Base-by-base conservation (phyloP, 2,888 invertebrate species). In the Tipula lateralis region DNA sequence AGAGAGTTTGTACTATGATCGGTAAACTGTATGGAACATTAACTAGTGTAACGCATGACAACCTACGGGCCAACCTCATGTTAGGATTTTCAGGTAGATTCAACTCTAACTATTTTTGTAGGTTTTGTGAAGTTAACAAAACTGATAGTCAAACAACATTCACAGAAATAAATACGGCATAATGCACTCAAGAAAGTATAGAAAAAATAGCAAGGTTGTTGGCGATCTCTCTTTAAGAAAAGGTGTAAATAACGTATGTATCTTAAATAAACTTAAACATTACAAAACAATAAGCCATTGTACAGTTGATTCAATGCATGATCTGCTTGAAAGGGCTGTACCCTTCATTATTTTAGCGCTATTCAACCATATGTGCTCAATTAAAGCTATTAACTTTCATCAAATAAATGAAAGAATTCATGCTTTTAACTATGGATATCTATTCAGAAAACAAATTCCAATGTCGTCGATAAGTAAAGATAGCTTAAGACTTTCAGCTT, bases 41-140 rank as follows among this genome's bases (percentile, higher is more conserved):
- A 84, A 84, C 83, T 19, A 84, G 85, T 34, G 44, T 86, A 29
- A 83, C 85, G 7, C 84, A 84, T 84, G 85, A 86, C 66, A 85
- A 86, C 85, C 84, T 86, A 19, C 85, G 84, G 19, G 85, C 81
- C 1, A 85, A 85, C 29, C 24, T 50, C 19, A 50, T 86, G 13
- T 66, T 83, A 29, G 85, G 85, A 12, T 85, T 85, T 36, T 34
- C 84, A 19, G 84, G 66, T 3, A n/a, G 84, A 19, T 85, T 85
- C n/a, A n/a, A n/a, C n/a, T n/a, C n/a, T n/a, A n/a, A n/a, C n/a
- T n/a, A n/a, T n/a, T n/a, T n/a, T n/a, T n/a, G n/a, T n/a, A n/a
- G n/a, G n/a, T n/a, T n/a, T n/a, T n/a, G n/a, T n/a, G n/a, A 32
- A 84, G 30, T 81, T 12, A 7, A 29, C 5, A 85, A 85, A 85